Percentiles rank a stretch among this genome's conserved stretches.
Conservation (phyloP, 2,113 vertebrate species). For the Ceuthmochares aereus region DNA sequence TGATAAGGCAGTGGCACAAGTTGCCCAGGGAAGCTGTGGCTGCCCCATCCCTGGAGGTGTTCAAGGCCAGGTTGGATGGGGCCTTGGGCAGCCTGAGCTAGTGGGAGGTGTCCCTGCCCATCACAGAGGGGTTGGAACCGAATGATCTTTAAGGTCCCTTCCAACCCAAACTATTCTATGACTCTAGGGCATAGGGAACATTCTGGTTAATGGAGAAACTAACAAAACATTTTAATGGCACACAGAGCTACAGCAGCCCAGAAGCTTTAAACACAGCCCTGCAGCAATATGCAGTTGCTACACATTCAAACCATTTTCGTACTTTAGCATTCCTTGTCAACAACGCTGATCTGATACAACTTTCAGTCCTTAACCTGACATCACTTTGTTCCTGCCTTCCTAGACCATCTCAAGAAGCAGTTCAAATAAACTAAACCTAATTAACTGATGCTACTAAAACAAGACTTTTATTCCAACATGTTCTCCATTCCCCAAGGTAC, state of each 20-base stretch:
- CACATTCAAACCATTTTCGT: not conserved
- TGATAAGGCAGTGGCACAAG: no score
- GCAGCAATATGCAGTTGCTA: not conserved
- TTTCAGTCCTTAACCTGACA: not conserved
- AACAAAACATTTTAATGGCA: not conserved
- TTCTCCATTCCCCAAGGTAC: not conserved
- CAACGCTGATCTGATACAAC: not conserved
- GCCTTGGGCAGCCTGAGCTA: no score
- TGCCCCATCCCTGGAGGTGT: no score
- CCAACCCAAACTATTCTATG: no score
- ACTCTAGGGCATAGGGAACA: not conserved
- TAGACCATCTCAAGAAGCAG: not conserved
- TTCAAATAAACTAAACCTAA: constrained; percentile 18
- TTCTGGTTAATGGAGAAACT: not conserved
- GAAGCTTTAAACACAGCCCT: not conserved
- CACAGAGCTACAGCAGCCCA: not conserved
- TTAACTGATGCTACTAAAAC: not conserved
- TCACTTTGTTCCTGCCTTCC: not conserved
- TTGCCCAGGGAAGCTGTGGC: no score
- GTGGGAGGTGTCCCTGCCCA: no score
- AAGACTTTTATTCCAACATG: not conserved
- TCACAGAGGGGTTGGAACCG: no score
- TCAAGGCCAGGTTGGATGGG: no score
- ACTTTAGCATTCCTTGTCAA: not conserved
- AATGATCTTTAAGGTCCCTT: no score